These are phyloP conservation scores for Macrobrachium rosenbergii DNA, from an alignment of 1,140 invertebrate genomes.

Conservation along the genomic window DNA sequence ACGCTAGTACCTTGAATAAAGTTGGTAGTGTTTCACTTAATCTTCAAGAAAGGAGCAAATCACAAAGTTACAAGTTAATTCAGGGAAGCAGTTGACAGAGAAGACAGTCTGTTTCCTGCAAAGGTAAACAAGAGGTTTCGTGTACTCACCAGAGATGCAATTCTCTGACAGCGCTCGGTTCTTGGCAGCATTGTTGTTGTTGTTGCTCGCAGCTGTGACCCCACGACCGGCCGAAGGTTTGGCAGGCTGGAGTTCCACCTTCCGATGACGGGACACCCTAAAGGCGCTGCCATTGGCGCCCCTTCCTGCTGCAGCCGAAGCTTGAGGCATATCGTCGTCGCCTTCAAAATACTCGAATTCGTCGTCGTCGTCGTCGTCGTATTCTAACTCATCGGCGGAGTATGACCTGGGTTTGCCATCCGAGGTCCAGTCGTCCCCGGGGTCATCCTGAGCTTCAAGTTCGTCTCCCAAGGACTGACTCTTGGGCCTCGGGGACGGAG, in stretches of 20 bases:
- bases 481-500: conserved; percentile 18
- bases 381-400: conserved; percentile 50
- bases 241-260: conserved; percentile 71
- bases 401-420: conserved; percentile 44
- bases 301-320: conserved; percentile 71
- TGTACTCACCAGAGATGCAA: conserved; percentile 53
- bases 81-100: too few relatives aligned
- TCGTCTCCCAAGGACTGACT: conserved; percentile 45
- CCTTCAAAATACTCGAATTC: conserved; percentile 40
- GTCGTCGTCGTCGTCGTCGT: conserved; percentile 37
- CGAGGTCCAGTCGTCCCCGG: conserved; percentile 18
- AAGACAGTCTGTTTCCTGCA: too few relatives aligned
- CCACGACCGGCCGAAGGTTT: conserved; percentile 52
- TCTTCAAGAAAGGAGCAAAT: too few relatives aligned
- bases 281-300: conserved; percentile 70
- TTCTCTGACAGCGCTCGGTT: conserved; percentile 42
- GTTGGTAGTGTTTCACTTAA: too few relatives aligned
- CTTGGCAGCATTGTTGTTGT: conserved; percentile 36
- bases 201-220: conserved; percentile 9
- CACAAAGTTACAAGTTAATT: too few relatives aligned
- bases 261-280: conserved; percentile 71
- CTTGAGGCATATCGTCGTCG: conserved; percentile 67
- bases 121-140: neutral
- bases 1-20: too few relatives aligned
- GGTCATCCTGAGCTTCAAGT: conserved; percentile 39